Evolutionary conservation across 2,113 vertebrate genomes (phyloP).

Genomic region (Picathartes gymnocephalus): DNA sequence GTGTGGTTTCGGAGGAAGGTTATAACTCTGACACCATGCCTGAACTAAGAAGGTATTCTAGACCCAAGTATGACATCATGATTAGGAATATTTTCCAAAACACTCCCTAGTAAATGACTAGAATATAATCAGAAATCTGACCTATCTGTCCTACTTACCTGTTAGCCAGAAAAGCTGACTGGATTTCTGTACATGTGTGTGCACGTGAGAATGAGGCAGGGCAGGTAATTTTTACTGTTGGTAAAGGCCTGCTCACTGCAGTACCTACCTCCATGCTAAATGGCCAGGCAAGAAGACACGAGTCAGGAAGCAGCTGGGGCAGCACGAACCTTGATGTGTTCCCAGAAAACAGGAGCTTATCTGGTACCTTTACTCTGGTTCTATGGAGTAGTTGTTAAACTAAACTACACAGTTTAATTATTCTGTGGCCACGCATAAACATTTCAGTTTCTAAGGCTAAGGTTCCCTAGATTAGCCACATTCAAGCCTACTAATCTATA

Average conservation of each 20-base stretch:
- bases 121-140: neutral
- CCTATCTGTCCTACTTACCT: neutral
- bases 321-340: neutral
- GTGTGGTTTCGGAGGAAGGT: neutral
- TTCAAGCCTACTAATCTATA: neutral
- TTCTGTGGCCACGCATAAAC: neutral
- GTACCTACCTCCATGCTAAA: neutral
- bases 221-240: neutral
- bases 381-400: neutral
- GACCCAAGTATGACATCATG: slow-evolving; percentile 15
- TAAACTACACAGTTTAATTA: neutral
- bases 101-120: neutral
- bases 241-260: neutral
- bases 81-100: slow-evolving; percentile 31
- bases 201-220: neutral
- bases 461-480: neutral
- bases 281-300: neutral
- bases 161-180: neutral
- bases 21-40: neutral
- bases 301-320: neutral
- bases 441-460: neutral
- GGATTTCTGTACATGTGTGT: neutral
- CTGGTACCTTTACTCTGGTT: neutral
- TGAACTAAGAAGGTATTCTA: neutral
- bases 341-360: neutral